Evolutionary conservation across 2,888 invertebrate genomes (phyloP), one percentile per base, ranked within the genome.

Genomic region (Aphidoletes aphidimyza): DNA sequence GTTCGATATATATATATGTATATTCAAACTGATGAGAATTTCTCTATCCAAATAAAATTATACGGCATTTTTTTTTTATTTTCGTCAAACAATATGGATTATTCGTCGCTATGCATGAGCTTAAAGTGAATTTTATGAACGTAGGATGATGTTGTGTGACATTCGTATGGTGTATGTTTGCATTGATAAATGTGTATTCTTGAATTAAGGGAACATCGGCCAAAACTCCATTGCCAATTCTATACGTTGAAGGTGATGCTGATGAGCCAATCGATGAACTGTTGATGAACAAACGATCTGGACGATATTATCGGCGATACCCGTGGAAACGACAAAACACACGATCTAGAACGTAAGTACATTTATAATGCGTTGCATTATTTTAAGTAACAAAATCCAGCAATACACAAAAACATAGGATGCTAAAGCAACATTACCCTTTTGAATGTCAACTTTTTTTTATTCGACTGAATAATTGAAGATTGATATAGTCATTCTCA

Each of bases 251-350:
- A 85, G 89, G 85, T 45, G 36, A 39, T 26, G n/a, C 88, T 45
- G 85, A 30, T 47, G 45, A 69, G 17, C 36, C 84, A 49, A 17
- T 47, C 3, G 26, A 84, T 39, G 49, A 83, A 86, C 86, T 81
- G 85, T 85, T n/a, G 19, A 88, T 89, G 85, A 86, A 88, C 0
- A 93, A 93, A 86, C 89, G 92, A 86, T 91, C 92, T 19, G 85
- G 85, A 0, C 91, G 92, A 85, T 92, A 92, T 87, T 93, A 92
- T 87, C 90, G 93, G 86, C 91, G 92, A 86, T 93, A 92, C 89
- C 93, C 93, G 36, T 93, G 92, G 92, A 93, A 93, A 87, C 90
- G 93, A 84, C 92, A 93, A 87, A 92, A 91, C 85, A 87, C 88
- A 85, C 89, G 90, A 87, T 90, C 89, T 86, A 88, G 89, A 85